Percentiles rank a stretch among this genome's conserved stretches.
Conservation (phyloP, 2,888 invertebrate species). For the Unio pictorum region DNA sequence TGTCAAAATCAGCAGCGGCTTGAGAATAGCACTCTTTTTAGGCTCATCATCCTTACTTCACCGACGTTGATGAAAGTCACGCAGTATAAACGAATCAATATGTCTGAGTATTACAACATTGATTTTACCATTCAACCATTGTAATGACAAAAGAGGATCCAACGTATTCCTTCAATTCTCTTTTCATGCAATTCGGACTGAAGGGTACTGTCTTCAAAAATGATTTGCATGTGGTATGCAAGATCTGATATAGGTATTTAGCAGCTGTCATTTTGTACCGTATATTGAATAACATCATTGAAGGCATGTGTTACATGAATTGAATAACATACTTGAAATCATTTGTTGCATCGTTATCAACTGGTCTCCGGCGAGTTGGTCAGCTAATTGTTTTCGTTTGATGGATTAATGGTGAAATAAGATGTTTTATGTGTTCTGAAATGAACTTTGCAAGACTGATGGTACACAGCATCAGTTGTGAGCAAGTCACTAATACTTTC, state of each 20-base stretch:
- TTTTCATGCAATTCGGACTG: slow-evolving; percentile 1
- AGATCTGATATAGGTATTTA: background rate
- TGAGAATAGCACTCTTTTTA: background rate
- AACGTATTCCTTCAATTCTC: slow-evolving; percentile 1
- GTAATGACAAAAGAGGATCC: background rate
- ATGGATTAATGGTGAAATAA: background rate
- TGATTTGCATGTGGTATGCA: background rate
- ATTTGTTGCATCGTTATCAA: background rate
- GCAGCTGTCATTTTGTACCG: background rate
- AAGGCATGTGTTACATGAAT: too few species aligned
- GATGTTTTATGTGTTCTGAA: slow-evolving; percentile 11
- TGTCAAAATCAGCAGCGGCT: slow-evolving; percentile 7
- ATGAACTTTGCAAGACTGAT: slow-evolving; percentile 13
- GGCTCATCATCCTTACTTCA: background rate
- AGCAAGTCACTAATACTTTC: slow-evolving; percentile 4
- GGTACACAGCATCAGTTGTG: slow-evolving; percentile 14
- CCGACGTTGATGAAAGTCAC: background rate
- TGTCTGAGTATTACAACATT: background rate
- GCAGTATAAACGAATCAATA: background rate
- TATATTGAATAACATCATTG: background rate
- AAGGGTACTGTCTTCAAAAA: slow-evolving; percentile 2
- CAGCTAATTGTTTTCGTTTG: background rate
- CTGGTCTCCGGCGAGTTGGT: background rate
- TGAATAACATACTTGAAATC: too few species aligned
- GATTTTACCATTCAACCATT: background rate